Base-by-base conservation (phyloP, 2,888 invertebrate genomes). In the Anorthoa munda region DNA sequence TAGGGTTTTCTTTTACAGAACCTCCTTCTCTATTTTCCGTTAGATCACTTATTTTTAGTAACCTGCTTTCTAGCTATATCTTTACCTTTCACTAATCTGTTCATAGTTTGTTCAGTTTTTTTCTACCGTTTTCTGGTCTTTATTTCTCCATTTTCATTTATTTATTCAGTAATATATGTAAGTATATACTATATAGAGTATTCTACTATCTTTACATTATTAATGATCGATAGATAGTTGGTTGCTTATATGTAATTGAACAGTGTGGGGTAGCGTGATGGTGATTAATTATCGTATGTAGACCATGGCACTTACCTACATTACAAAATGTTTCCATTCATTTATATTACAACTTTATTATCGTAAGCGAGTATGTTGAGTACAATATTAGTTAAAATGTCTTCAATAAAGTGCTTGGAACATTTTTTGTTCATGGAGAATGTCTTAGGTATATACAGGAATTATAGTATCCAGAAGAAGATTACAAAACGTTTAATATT, bases 371-470 rank as follows among this genome's bases (percentile, higher is more conserved):
- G n/a, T n/a, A n/a, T n/a, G n/a, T n/a, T n/a, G n/a, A n/a, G n/a
- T n/a, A 45, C 3, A 4, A 4, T 1, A 21, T 2, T 12, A 23
- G 23, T 17, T 2, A 55, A 59, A 39, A 78, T 75, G 79, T 59
- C n/a, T 26, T 5, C n/a, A 13, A 21, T 53, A 0, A 59, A 59
- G 15, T 59, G 46, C 7, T 39, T 75, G 2, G 18, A 71, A 12
- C 1, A 18, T 15, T 39, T 72, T 12, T 18, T 71, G 23, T 48
- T 21, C 13, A 4, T 75, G 21, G 72, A 75, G 11, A 60, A 79
- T 11, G 1, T 79, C 2, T 48, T 75, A 48, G 58, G 53, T 12
- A 79, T 79, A 59, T 53, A 71, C 31, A 78, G 79, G 5, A 48
- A 59, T 59, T 75, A 79, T 18, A 18, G 4, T 18, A 26, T 0